Evolutionary conservation across 2,888 invertebrate species (phyloP).

Genomic region (Entomobrya proxima): DNA sequence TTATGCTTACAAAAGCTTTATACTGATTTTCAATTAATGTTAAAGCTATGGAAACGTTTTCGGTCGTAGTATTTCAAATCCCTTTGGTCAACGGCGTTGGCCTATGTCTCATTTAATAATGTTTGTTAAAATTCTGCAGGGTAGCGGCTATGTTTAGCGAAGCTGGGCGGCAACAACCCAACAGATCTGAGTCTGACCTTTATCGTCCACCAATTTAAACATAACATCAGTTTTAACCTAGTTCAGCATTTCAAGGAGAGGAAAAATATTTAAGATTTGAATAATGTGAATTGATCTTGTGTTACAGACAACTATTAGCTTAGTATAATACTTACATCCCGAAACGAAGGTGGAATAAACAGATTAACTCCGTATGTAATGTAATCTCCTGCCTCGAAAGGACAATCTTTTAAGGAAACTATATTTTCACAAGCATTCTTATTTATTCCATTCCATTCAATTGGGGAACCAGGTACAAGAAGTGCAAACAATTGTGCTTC

Average conservation of each 20-base stretch:
- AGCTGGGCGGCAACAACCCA: constrained; percentile 32
- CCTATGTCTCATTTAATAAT: no score
- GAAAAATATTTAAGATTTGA: no score
- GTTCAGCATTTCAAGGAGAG: no score
- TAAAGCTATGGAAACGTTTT: no score
- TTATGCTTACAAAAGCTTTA: no score
- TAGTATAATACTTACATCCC: background rate
- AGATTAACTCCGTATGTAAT: constrained; percentile 25
- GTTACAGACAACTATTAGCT: background rate
- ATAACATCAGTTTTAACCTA: constrained; percentile 17
- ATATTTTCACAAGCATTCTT: background rate
- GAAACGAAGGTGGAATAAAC: background rate
- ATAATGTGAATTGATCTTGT: no score
- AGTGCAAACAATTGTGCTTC: background rate
- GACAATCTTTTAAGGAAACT: background rate
- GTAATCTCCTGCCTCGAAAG: constrained; percentile 8
- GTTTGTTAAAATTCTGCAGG: no score
- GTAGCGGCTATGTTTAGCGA: no score
- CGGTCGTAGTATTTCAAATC: no score
- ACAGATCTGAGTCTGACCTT: constrained; percentile 1
- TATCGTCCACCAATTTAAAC: constrained; percentile 2
- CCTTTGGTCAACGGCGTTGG: no score
- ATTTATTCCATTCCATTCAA: constrained; percentile 24
- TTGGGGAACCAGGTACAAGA: background rate
- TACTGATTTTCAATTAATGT: no score